Base-by-base conservation (phyloP, 2,888 invertebrate species). In the Megalurothrips usitatus region DNA sequence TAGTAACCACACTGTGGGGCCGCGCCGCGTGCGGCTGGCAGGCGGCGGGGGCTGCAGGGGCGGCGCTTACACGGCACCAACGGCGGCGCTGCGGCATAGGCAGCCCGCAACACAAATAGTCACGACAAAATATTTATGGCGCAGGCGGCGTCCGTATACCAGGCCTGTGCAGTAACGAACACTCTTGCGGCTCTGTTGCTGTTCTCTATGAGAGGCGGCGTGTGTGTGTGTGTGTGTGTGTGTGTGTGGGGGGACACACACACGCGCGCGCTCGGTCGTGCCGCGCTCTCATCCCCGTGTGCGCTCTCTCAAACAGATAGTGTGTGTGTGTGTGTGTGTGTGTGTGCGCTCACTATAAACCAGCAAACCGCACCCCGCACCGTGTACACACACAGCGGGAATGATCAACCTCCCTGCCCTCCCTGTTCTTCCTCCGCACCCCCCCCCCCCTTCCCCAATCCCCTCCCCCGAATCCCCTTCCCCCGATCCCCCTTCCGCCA, bases 141-240 rank as follows among this genome's bases (percentile, higher is more conserved):
- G 68, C 68, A 83, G 84, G 83, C 82, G 82, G 79, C 80, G 81
- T 78, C 82, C 83, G 34, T 43, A 43, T 82, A 0, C 28, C 68
- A 17, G 79, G 26, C 43, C 49, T 26, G n/a, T n/a, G 79, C 52
- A 52, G 19, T 19, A 47, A 48, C 48, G 52, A 47, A 47, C 48
- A 47, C 26, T 17, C 52, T 26, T 26, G 79, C 48, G 8, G 79
- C n/a, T 4, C 34, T 47, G 43, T 26, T 28, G 43, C 47, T 48
- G 49, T 48, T 17, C 79, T 26, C 34, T 58, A 34, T 79, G 48
- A 26, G 52, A 52, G 52, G 6, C 52, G 14, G 52, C 52, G 52
- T 10, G 14, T 2, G 34, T 2, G 34, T 2, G 34, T 2, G 34
- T 2, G 34, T 2, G 34, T n/a, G 34, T 2, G 34, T 2, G 34